Evolutionary conservation across 2,888 invertebrate genomes (phyloP).

Genomic region (Chouioia cunea): DNA sequence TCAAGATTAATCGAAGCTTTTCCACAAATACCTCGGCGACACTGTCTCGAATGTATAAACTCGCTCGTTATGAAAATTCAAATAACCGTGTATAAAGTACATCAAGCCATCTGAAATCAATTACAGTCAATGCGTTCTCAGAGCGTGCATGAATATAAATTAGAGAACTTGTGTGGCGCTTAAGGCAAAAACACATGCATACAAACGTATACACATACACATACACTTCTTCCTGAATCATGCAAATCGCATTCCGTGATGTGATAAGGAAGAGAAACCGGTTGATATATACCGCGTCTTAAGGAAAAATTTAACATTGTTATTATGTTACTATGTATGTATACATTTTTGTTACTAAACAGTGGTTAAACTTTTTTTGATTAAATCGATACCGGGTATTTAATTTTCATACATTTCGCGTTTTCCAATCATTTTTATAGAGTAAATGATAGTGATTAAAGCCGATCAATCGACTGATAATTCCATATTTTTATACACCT

Average conservation of each 20-base stretch:
- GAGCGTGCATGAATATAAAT: conserved; percentile 14
- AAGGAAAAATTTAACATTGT: conserved; percentile 4
- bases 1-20: too few relatives aligned
- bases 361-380: too few relatives aligned
- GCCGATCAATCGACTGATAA: too few relatives aligned
- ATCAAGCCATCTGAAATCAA: conserved; percentile 30
- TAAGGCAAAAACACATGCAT: neutral
- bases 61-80: conserved; percentile 27
- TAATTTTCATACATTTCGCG: too few relatives aligned
- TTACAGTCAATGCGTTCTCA: neutral
- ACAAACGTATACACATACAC: neutral
- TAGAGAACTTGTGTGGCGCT: neutral
- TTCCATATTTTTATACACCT: too few relatives aligned
- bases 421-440: too few relatives aligned
- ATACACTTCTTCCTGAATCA: conserved; percentile 13
- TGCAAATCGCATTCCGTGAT: conserved; percentile 27
- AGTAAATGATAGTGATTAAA: too few relatives aligned
- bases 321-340: too few relatives aligned
- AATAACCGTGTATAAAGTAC: conserved; percentile 16
- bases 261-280: too few relatives aligned
- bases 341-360: too few relatives aligned
- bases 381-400: too few relatives aligned
- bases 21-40: neutral
- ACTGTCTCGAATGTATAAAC: conserved; percentile 11
- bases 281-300: neutral